Conservation (phyloP, 2,797 vertebrate genomes). For the Pipistrellus kuhlii region DNA sequence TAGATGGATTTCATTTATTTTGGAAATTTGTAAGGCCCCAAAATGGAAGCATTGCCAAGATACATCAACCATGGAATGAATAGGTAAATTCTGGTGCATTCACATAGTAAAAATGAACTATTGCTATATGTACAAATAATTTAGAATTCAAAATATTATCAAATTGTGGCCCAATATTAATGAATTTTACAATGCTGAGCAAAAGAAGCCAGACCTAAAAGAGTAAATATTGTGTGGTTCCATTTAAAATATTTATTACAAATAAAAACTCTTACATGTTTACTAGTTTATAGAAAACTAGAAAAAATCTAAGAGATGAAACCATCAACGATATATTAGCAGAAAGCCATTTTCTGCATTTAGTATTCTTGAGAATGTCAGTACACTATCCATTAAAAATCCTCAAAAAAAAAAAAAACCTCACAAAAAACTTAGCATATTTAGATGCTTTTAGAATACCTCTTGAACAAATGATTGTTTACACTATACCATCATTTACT, state of each 20-base stretch:
- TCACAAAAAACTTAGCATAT: background rate
- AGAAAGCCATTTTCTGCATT: conserved; percentile 25
- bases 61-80: background rate
- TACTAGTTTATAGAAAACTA: conserved; percentile 45
- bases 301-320: background rate
- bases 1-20: conserved; percentile 18
- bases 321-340: background rate
- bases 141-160: no score
- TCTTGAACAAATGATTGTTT: background rate
- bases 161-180: background rate
- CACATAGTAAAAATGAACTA: background rate
- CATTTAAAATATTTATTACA: conserved; percentile 24
- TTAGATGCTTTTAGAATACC: background rate
- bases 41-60: background rate
- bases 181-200: background rate
- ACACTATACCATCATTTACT: background rate
- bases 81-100: background rate
- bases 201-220: background rate
- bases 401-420: background rate
- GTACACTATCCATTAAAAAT: background rate
- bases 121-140: background rate
- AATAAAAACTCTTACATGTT: conserved; percentile 30
- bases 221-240: background rate
- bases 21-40: background rate
- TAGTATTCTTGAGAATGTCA: conserved; percentile 9